A percentile compares a stretch with the other conserved stretches of the same genome.
Evolutionary conservation across 2,113 vertebrate genomes (phyloP).

Genomic region (Sialia sialis): DNA sequence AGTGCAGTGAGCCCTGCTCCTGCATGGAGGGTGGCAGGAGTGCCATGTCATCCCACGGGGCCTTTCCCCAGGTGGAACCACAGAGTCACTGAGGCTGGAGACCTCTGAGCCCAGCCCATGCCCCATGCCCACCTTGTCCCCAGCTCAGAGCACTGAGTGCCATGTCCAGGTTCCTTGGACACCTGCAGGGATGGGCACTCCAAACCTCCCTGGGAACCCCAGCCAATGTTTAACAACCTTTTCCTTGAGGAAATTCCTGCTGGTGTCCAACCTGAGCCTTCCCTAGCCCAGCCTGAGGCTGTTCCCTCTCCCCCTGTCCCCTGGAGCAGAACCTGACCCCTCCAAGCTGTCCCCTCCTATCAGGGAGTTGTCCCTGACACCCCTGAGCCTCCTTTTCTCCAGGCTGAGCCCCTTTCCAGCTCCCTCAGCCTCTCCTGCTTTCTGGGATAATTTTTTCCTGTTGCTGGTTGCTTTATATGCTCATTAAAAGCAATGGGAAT

Average conservation of each 20-base stretch:
- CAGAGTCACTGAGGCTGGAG: neutral
- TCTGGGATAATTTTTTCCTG: neutral
- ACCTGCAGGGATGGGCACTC: neutral
- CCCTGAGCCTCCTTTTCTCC: neutral
- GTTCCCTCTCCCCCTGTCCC: neutral
- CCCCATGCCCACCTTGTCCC: fast-evolving
- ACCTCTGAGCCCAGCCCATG: fast-evolving
- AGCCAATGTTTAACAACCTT: too few species aligned
- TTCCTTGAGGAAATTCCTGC: fast-evolving
- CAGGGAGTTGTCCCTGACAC: neutral
- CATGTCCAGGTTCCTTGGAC: fast-evolving
- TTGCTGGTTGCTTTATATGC: neutral
- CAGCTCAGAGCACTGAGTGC: neutral
- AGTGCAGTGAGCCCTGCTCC: fast-evolving
- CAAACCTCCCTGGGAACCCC: neutral
- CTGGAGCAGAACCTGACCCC: neutral
- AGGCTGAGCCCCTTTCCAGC: neutral
- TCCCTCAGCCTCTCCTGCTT: neutral
- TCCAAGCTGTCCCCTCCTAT: fast-evolving
- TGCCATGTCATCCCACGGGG: fast-evolving
- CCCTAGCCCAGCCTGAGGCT: neutral
- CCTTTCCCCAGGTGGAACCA: neutral
- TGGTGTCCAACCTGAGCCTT: fast-evolving
- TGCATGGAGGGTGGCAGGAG: neutral
- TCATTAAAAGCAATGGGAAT: neutral